Evolutionary conservation across 2,797 vertebrate genomes (phyloP).

Genomic region (Oceanodroma leucorhoa): DNA sequence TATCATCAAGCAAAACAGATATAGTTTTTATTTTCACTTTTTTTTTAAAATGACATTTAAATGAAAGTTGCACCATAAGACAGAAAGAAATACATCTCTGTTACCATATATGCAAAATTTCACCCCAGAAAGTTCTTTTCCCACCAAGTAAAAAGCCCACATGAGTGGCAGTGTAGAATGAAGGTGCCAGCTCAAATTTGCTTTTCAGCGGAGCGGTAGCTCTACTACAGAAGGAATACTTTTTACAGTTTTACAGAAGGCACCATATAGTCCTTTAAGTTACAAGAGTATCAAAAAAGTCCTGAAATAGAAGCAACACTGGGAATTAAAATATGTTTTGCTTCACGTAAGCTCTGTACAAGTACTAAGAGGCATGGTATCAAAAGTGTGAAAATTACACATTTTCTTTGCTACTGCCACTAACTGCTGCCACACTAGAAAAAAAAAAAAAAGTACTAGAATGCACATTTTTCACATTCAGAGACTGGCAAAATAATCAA

Average conservation of each 20-base stretch:
- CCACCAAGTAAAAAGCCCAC: background rate
- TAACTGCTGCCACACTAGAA: background rate
- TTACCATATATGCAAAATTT: background rate
- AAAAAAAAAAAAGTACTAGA: background rate
- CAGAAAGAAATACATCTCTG: background rate
- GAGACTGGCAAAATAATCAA: background rate
- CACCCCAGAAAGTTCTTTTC: background rate
- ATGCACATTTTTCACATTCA: background rate
- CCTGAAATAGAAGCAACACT: background rate
- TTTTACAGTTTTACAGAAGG: background rate
- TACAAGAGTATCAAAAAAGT: background rate
- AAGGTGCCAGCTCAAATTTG: background rate
- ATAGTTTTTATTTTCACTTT: background rate
- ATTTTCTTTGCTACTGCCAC: background rate
- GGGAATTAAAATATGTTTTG: background rate
- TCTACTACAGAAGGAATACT: background rate
- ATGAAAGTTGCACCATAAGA: background rate
- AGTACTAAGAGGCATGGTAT: background rate
- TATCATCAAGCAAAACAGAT: background rate
- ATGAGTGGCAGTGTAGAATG: background rate
- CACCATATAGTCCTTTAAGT: background rate
- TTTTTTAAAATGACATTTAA: background rate
- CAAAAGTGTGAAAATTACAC: background rate
- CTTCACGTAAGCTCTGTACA: background rate
- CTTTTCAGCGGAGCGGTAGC: background rate